Evolutionary conservation across 1,140 invertebrate genomes (phyloP), one percentile per base, ranked within the genome.

Genomic region (Zaprionus lachaisei): DNA sequence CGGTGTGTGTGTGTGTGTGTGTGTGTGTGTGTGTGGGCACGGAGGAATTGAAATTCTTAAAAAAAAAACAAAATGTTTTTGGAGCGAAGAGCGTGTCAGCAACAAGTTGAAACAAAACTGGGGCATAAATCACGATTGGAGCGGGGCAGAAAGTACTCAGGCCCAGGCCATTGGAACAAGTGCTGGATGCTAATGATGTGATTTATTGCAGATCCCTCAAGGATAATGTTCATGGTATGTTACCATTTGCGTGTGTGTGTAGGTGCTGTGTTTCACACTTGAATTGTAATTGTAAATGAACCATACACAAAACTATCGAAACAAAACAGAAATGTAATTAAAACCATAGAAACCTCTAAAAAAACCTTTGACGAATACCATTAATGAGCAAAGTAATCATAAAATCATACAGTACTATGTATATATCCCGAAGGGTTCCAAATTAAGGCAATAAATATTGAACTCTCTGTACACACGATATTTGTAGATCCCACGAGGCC

Each of bases 241-340:
- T 47, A 73, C 49, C 51, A 20, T 77, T 31, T 65, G 11, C 31
- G 5, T 44, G 3, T 14, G 38, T 44, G 60, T 58, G 79, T 77
- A 78, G 67, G 73, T 87, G 78, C 81, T 55, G 69, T 57, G 71
- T 90, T 89, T 89, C 84, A 89, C 84, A 89, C 85, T 90, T 78
- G 78, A 84, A 81, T 83, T 79, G 62, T 63, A 67, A 76, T 24
- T 55, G 66, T 58, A 49, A 89, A 89, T 89, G 85, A 58, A 41
- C 69, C 81, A 79, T 54, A 72, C 15, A 26, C 20, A 26, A 31
- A 24, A 56, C 15, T 17, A 28, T 56, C 54, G 54, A 56, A 56
- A 26, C 54, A 28, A 24, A 56, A 15, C 1, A n/a, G 28, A 56
- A n/a, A 17, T 47, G 41, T 28, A 31, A 56, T 51, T 51, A 20